Evolutionary conservation across 2,113 vertebrate genomes (phyloP).

Genomic region (Anoura caudifer): DNA sequence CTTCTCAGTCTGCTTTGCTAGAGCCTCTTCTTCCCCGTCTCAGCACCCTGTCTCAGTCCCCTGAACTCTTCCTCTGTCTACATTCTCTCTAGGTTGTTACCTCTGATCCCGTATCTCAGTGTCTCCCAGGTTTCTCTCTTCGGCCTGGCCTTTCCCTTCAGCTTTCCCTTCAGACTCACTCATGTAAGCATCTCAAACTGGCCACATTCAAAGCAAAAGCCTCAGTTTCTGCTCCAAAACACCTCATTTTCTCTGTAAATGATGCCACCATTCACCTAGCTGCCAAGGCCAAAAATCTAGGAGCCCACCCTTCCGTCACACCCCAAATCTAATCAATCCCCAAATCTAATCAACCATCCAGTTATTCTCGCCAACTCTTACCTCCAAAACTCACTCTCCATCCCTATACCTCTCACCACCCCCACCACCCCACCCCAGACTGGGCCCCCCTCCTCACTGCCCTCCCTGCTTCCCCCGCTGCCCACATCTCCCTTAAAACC

Average conservation of each 20-base stretch:
- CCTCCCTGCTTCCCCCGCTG: background rate
- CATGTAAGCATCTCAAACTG: background rate
- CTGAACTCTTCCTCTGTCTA: background rate
- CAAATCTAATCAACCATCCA: background rate
- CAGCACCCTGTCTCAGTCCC: background rate
- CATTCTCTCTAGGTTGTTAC: no score
- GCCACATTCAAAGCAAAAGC: background rate
- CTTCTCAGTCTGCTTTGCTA: background rate
- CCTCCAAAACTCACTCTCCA: background rate
- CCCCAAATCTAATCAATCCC: background rate
- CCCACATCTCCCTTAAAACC: background rate
- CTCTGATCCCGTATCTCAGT: background rate
- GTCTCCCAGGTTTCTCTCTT: background rate
- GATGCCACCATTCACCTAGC: background rate
- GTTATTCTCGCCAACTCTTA: background rate
- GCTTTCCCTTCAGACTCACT: no score
- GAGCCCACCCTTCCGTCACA: background rate
- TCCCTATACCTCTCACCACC: background rate
- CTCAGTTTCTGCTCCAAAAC: background rate
- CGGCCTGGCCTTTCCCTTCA: background rate
- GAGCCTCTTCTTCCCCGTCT: no score
- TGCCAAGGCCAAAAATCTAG: background rate
- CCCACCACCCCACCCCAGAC: background rate
- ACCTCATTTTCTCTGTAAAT: background rate
- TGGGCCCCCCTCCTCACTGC: background rate